Percentiles rank a stretch among this genome's conserved stretches.
phyloP scores from a whole-genome alignment of 2,888 invertebrate species.

The Polyploca ridens region DNA sequence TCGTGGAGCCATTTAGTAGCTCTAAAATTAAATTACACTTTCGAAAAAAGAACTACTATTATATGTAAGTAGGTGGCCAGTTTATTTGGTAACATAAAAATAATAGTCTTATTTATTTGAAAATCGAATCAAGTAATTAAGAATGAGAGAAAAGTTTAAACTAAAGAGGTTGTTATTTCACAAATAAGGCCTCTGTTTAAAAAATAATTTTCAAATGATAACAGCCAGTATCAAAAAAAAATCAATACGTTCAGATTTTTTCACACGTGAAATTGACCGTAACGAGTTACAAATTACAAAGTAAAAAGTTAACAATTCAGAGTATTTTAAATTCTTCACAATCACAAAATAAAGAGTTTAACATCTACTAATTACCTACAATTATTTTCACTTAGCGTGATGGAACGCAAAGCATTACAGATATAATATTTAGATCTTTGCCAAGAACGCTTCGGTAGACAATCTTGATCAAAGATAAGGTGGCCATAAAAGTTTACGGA shows the following conservation, averaged over 20 bases:
- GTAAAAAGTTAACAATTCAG: too few relatives aligned
- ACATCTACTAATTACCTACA: neutral
- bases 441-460: conserved; percentile 11
- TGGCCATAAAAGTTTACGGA: neutral
- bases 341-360: neutral
- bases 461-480: conserved; percentile 16
- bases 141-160: too few relatives aligned
- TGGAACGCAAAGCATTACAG: conserved; percentile 18
- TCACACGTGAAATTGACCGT: too few relatives aligned
- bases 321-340: neutral
- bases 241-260: too few relatives aligned
- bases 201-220: too few relatives aligned
- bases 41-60: conserved; percentile 1
- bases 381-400: conserved; percentile 16
- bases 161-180: too few relatives aligned
- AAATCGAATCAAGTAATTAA: too few relatives aligned
- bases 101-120: too few relatives aligned
- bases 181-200: too few relatives aligned
- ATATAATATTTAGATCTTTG: conserved; percentile 16
- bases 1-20: conserved; percentile 10
- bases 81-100: neutral
- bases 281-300: too few relatives aligned
- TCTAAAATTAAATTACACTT: conserved; percentile 11
- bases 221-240: too few relatives aligned
- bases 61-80: neutral